Evolutionary conservation across 2,113 vertebrate species (phyloP).

Genomic region (Sinocyclocheilus anshuiensis): DNA sequence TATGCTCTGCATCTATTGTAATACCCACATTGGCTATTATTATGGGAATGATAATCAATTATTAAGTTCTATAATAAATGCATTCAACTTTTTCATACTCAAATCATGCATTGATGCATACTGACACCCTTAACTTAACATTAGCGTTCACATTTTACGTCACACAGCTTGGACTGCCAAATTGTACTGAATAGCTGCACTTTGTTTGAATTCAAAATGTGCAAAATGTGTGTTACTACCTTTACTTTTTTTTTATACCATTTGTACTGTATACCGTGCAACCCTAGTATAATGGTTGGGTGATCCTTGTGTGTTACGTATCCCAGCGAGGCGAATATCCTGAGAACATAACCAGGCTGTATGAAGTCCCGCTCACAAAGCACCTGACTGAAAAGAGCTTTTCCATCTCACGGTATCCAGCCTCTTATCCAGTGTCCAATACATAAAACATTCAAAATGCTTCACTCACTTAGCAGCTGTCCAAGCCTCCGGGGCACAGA

Average conservation of each 20-base stretch:
- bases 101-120: not conserved
- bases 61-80: not conserved
- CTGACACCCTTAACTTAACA: not conserved
- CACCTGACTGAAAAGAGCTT: not conserved
- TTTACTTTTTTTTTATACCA: not conserved
- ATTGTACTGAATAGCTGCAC: not conserved
- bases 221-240: not conserved
- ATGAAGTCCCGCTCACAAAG: conserved; percentile 78
- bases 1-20: not conserved
- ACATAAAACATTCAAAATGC: conserved; percentile 48
- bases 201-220: not conserved
- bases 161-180: not conserved
- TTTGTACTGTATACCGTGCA: not conserved
- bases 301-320: not conserved
- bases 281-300: not conserved
- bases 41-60: too few relatives aligned
- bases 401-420: conserved; percentile 40
- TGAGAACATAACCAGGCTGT: conserved; percentile 63
- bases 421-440: conserved; percentile 40
- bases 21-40: too few relatives aligned
- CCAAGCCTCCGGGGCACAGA: not conserved
- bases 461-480: conserved; percentile 38
- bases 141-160: not conserved
- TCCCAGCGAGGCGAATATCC: conserved; percentile 76
- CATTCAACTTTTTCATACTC: not conserved